Evolutionary conservation across 2,797 vertebrate species (phyloP), one percentile per base, ranked within the genome.

Genomic region (Miichthys miiuy): DNA sequence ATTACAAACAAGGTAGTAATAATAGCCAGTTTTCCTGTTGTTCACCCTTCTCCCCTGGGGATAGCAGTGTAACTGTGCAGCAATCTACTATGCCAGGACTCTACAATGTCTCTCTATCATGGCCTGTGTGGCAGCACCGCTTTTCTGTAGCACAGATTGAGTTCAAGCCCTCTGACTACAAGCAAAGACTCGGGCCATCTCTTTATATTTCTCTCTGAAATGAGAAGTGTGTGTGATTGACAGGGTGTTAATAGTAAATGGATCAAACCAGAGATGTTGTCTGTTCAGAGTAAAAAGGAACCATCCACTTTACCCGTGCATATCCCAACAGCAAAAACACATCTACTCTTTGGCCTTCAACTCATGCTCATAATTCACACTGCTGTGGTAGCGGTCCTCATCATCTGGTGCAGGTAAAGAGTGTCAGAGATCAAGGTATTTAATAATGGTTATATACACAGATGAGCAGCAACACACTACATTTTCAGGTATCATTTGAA

Each of bases 131-230:
- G 62, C 71, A 34, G 27, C 58, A 54, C 42, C 42, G 55, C 82
- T 77, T 86, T 86, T 80, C 84, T 76, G 60, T 68, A 67, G 83
- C 27, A 3, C 48, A 91, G 85, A 93, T 92, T 93, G 93, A 91
- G 91, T 93, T 93, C 93, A 93, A 93, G 91, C 80, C 91, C 88
- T 86, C 14, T 0, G 48, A 89, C 87, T 74, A 54, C 79, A 72
- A 77, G 75, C 56, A 74, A 73, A 42, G 18, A 69, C 82, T 60
- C 57, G 77, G 77, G 60, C 65, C 78, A 75, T 81, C 75, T 86
- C 81, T 80, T 80, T 83, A 85, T 84, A 44, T 88, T 1, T 86
- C 75, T 68, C 55, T 75, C 58, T 57, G 42, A 81, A 90, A 82
- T 83, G 67, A 90, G 70, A 58, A 72, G 64, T 41, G 52, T 72